Conservation (phyloP, 2,113 vertebrate genomes). For the Xiphophorus maculatus region DNA sequence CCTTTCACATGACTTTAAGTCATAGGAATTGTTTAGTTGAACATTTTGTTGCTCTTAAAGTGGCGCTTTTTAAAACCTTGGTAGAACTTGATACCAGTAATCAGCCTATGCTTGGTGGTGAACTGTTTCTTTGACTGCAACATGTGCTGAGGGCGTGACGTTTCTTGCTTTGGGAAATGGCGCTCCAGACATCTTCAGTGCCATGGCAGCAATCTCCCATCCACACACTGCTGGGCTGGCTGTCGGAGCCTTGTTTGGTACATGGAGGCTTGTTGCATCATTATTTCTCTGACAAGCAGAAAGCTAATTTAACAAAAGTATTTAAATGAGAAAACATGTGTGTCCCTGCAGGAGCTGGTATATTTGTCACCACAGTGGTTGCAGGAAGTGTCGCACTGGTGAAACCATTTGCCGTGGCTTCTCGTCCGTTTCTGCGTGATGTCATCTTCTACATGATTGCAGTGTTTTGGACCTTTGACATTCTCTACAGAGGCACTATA, state of each 20-base stretch:
- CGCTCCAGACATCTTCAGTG: slow-evolving; percentile 96
- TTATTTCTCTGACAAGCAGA: not conserved
- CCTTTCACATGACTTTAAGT: not conserved
- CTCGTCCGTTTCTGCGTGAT: slow-evolving; percentile 96
- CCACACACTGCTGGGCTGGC: slow-evolving; percentile 91
- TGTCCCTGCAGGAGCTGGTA: slow-evolving; percentile 85
- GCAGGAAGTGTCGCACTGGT: slow-evolving; percentile 89
- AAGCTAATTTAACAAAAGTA: not conserved
- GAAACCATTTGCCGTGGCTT: slow-evolving; percentile 88
- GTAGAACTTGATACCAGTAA: not conserved
- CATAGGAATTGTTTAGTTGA: not conserved
- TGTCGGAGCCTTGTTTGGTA: slow-evolving; percentile 92
- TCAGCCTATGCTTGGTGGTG: not conserved
- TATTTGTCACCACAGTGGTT: slow-evolving; percentile 95
- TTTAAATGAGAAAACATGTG: not conserved
- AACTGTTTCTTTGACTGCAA: slow-evolving; percentile 76
- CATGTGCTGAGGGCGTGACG: slow-evolving; percentile 89
- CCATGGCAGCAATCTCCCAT: slow-evolving; percentile 90
- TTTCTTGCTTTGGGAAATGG: slow-evolving; percentile 96
- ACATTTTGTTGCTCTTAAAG: not conserved
- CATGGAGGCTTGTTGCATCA: not conserved
- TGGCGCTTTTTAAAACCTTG: not conserved
- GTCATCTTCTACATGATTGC: slow-evolving; percentile 92
- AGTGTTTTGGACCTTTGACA: slow-evolving; percentile 88
- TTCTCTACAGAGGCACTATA: slow-evolving; percentile 85